A percentile compares a stretch with the other conserved stretches of the same genome.
Evolutionary conservation across 2,888 invertebrate species (phyloP).

Genomic region (Eupithecia abbreviata): DNA sequence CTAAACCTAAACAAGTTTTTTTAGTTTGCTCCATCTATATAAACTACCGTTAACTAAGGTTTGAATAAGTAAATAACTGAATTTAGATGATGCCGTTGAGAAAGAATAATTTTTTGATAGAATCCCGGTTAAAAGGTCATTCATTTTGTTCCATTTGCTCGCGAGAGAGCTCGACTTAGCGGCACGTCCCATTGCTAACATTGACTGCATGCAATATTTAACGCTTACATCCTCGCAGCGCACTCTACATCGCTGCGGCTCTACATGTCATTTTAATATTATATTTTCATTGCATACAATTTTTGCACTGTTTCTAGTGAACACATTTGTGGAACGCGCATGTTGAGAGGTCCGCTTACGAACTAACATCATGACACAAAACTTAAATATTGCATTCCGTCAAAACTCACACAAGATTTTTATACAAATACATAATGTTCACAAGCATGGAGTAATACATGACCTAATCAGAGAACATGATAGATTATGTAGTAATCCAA

Average conservation of each 20-base stretch:
- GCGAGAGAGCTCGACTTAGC: slow-evolving; percentile 73
- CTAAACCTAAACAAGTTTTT: slow-evolving; percentile 32
- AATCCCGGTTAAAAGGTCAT: slow-evolving; percentile 63
- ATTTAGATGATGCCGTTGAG: slow-evolving; percentile 49
- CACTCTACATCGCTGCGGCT: slow-evolving; percentile 67
- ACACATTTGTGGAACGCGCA: slow-evolving; percentile 66
- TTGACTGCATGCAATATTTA: slow-evolving; percentile 85
- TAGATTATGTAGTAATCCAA: slow-evolving; percentile 31
- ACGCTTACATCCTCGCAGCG: slow-evolving; percentile 73
- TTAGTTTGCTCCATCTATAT: slow-evolving; percentile 42
- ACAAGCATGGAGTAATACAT: slow-evolving; percentile 61
- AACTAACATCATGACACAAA: slow-evolving; percentile 64
- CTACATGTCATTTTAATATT: slow-evolving; percentile 65
- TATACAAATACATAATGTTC: slow-evolving; percentile 37
- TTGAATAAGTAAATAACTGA: slow-evolving; percentile 48
- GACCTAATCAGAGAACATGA: slow-evolving; percentile 33
- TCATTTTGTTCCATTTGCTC: slow-evolving; percentile 72
- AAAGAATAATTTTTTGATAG: slow-evolving; percentile 57
- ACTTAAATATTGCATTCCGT: slow-evolving; percentile 82
- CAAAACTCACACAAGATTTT: slow-evolving; percentile 68
- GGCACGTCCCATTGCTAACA: slow-evolving; percentile 79
- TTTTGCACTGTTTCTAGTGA: slow-evolving; percentile 62
- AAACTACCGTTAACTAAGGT: slow-evolving; percentile 51
- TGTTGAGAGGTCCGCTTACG: slow-evolving; percentile 66
- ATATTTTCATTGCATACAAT: slow-evolving; percentile 67